These are phyloP conservation scores for Gila robusta DNA, from an alignment of 2,797 vertebrate genomes.

Conservation along the genomic window DNA sequence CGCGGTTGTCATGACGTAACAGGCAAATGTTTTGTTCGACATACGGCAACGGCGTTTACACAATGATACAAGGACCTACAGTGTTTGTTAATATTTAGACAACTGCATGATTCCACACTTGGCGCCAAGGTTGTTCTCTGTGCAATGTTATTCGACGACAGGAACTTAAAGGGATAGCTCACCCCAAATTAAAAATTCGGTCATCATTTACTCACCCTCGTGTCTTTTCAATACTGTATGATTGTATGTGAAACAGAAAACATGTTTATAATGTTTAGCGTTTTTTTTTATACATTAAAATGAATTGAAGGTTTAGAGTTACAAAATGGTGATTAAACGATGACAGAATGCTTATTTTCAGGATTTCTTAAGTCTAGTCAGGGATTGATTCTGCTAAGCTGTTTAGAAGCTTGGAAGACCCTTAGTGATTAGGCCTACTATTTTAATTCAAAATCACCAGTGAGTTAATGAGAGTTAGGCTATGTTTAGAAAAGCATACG, in stretches of 20 bases:
- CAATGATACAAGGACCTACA: neutral
- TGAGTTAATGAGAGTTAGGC: slow-evolving; percentile 15
- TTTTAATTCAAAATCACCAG: slow-evolving; percentile 25
- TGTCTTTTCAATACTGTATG: neutral
- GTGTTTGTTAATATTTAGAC: slow-evolving; percentile 40
- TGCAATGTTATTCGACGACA: slow-evolving; percentile 10
- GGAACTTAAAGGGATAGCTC: slow-evolving; percentile 30
- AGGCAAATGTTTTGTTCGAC: neutral
- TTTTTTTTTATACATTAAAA: neutral
- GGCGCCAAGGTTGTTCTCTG: slow-evolving; percentile 20
- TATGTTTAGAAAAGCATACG: neutral
- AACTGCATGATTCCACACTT: slow-evolving; percentile 19
- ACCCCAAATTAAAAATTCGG: neutral
- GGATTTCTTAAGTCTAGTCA: slow-evolving; percentile 27
- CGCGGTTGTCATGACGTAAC: slow-evolving; percentile 23
- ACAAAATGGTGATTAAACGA: neutral
- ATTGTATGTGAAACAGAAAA: neutral
- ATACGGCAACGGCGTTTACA: slow-evolving; percentile 3
- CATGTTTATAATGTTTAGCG: neutral
- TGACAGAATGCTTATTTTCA: neutral
- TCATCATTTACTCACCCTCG: neutral
- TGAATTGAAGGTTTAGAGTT: neutral
- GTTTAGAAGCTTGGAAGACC: slow-evolving; percentile 45
- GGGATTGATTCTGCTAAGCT: slow-evolving; percentile 35
- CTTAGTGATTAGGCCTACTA: slow-evolving; percentile 28